Base-by-base conservation (phyloP, 2,888 invertebrate species). In the Pandemis cinnamomeana region DNA sequence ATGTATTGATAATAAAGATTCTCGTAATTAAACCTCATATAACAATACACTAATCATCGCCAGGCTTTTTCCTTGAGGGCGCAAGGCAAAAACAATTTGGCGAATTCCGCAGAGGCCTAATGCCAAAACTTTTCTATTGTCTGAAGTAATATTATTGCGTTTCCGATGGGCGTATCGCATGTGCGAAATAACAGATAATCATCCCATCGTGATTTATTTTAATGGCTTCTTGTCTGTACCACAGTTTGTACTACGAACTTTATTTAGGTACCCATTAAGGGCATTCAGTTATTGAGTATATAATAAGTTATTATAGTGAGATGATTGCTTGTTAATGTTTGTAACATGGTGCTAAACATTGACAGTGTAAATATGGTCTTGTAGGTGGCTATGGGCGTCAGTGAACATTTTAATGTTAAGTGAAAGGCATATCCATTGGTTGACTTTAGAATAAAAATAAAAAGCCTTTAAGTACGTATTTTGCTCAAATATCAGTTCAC, bases 141-240 rank as follows among this genome's bases (percentile, higher is more conserved):
- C 60, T 58, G 67, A 67, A 67, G 48, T 41, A 61, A 69, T 69
- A 69, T 15, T 36, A 48, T 58, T 44, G 7, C 60, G 27, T 58
- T 69, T 53, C 48, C 68, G 46, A 69, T 69, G 68, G 68, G 36
- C 58, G 60, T 36, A 61, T 69, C 27, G 68, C 68, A 69, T 69
- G 68, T 69, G 60, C n/a, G 68, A 69, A 60, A 46, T 58, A 68
- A 68, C 48, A 48, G 42, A 41, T 46, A 27, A 69, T 69, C 61
- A 61, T 27, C 67, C 44, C 20, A 42, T 60, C 11, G n/a, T 69
- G 60, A 69, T 69, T 48, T 69, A 61, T 69, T 66, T 60, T 36
- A 69, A 61, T 48, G 36, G 8, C 20, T 48, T 53, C 36, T 27
- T 53, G 8, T 36, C 48, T 48, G 20, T 64, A 41, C 53, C 8